Evolutionary conservation across 2,797 vertebrate genomes (phyloP).

Genomic region (Eutrigla gurnardus): DNA sequence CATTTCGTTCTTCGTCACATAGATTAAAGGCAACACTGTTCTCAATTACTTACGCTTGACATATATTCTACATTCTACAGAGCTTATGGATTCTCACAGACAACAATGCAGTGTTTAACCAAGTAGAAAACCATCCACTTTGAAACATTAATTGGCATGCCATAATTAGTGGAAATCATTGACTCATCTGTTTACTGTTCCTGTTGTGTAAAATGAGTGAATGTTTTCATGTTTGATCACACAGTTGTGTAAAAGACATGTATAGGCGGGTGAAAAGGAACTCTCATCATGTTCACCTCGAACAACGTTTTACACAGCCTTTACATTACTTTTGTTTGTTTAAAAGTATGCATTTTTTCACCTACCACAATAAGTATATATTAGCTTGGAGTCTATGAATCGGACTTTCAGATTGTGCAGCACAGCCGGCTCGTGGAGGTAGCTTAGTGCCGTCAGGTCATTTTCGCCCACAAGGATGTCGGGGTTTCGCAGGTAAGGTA

Average conservation of each 20-base stretch:
- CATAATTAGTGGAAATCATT: neutral
- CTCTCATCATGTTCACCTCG: neutral
- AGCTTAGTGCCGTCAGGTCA: conserved; percentile 98
- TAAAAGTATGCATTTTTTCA: neutral
- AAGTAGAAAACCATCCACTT: too few relatives aligned
- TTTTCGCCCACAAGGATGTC: conserved; percentile 99
- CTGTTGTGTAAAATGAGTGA: neutral
- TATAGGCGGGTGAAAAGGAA: neutral
- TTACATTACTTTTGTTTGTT: neutral
- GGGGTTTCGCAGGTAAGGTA: conserved; percentile 95
- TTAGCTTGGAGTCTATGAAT: conserved; percentile 97
- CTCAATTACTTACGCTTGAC: neutral
- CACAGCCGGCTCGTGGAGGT: conserved; percentile 97
- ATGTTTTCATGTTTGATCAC: neutral
- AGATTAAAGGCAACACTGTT: neutral
- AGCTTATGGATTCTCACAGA: too few relatives aligned
- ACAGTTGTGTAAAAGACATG: neutral
- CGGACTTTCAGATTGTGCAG: conserved; percentile 98
- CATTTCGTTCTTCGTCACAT: neutral
- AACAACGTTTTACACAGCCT: too few relatives aligned
- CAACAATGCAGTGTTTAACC: too few relatives aligned
- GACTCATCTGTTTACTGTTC: neutral
- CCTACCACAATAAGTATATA: conserved; percentile 98
- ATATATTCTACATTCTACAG: too few relatives aligned
- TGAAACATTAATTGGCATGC: too few relatives aligned